Evolutionary conservation across 2,888 invertebrate genomes (phyloP), one percentile per base, ranked within the genome.

Genomic region (Philaethria dido): DNA sequence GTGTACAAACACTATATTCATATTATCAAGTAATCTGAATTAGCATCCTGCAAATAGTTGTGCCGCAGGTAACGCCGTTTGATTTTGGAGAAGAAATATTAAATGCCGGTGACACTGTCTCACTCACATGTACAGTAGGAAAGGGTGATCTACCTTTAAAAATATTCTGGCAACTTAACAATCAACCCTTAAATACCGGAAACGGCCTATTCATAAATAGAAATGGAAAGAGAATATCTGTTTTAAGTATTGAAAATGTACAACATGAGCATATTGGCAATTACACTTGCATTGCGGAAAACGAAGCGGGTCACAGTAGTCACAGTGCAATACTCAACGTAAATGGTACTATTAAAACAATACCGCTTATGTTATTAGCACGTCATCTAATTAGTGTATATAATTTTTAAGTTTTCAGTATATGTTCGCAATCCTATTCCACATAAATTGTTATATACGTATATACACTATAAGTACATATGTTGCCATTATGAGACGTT

Each of bases 1-100:
- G 14, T 48, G 22, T 25, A 11, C 4, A 25, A 16, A 42, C 13
- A n/a, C 47, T 25, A 25, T 18, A 54, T 22, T 33, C 11, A 20
- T n/a, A 33, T 29, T 47, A 29, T 45, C 29, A 62, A 50, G 11
- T 62, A 11, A 48, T 59, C 33, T 64, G 68, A 22, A 68, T 33
- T 36, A 55, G 29, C 55, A 42, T 62, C 66, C 50, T 70, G 66
- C 61, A 69, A 69, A 52, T 88, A 97, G 97, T 96, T 85, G 93
- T 95, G 77, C 97, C 97, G 70, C 96, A 96, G 94, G 96, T 97
- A 77, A 94, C 95, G 68, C 95, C 95, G 59, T 96, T 97, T 80
- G 94, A 95, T 81, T 96, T 96, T 81, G 96, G 96, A 66, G 96
- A 96, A 77, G 95, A 95, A 72, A 92, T 94, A 70, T 90, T 94